Evolutionary conservation across 2,888 invertebrate genomes (phyloP).

Genomic region (Mantis religiosa): DNA sequence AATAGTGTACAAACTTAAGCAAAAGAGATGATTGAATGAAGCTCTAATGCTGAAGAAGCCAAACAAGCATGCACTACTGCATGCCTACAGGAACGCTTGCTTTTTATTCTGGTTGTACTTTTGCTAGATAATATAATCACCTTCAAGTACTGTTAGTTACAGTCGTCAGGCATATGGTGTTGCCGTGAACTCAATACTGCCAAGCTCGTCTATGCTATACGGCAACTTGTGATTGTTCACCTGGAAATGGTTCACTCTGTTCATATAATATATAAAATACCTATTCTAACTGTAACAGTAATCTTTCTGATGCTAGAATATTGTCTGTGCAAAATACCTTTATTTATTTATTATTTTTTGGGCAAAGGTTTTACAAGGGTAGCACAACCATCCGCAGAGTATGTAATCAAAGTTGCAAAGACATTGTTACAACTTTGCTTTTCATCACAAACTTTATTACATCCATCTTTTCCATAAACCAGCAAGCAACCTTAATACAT

Average conservation of each 20-base stretch:
- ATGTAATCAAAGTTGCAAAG: neutral
- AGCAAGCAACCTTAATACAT: neutral
- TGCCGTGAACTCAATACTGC: slow-evolving; percentile 49
- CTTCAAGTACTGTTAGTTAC: slow-evolving; percentile 18
- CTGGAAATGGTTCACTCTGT: slow-evolving; percentile 21
- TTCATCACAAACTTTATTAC: neutral
- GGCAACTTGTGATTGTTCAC: slow-evolving; percentile 41
- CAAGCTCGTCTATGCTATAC: slow-evolving; percentile 62
- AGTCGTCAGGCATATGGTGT: slow-evolving; percentile 39
- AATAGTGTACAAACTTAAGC: too few relatives aligned
- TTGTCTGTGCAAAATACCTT: too few relatives aligned
- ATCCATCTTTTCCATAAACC: neutral
- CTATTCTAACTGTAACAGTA: neutral
- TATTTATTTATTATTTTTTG: too few relatives aligned
- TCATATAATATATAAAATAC: neutral
- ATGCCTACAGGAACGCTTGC: neutral
- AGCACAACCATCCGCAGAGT: neutral
- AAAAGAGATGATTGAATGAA: too few relatives aligned
- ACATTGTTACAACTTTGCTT: neutral
- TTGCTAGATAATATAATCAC: neutral
- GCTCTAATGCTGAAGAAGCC: neutral
- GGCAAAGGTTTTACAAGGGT: neutral
- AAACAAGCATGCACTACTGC: neutral
- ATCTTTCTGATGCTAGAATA: neutral
- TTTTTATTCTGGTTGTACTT: neutral